These are phyloP conservation scores for Centroberyx gerrardi DNA, from an alignment of 2,797 vertebrate species.

Conservation along the genomic window DNA sequence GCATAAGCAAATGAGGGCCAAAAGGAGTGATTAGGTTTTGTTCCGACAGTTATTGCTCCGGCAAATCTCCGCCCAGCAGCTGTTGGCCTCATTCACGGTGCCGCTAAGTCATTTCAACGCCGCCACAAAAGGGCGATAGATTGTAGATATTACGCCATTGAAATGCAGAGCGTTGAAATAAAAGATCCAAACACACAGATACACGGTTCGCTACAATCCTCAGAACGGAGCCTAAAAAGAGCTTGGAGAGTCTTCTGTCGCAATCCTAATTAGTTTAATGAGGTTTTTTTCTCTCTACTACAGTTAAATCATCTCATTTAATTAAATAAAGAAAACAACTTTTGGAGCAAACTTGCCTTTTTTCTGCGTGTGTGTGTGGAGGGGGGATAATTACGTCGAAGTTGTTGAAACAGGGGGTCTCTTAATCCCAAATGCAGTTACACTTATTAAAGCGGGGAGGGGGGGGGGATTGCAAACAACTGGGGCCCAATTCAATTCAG, in stretches of 20 bases:
- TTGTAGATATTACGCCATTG: slow-evolving; percentile 51
- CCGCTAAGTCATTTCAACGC: slow-evolving; percentile 52
- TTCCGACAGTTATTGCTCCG: slow-evolving; percentile 53
- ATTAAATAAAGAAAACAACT: slow-evolving; percentile 78
- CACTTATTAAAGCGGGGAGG: slow-evolving; percentile 67
- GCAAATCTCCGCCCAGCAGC: slow-evolving; percentile 73
- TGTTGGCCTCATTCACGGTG: slow-evolving; percentile 61
- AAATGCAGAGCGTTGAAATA: slow-evolving; percentile 62
- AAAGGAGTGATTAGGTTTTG: slow-evolving; percentile 69
- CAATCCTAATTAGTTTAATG: slow-evolving; percentile 76
- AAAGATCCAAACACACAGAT: slow-evolving; percentile 65
- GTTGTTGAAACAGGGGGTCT: slow-evolving; percentile 60
- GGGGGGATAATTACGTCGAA: slow-evolving; percentile 68
- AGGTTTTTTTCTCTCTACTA: slow-evolving; percentile 38
- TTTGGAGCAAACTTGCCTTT: slow-evolving; percentile 32
- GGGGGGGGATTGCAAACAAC: slow-evolving; percentile 44
- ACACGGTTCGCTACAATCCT: slow-evolving; percentile 41
- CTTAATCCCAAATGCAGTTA: slow-evolving; percentile 75
- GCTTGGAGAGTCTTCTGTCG: slow-evolving; percentile 54
- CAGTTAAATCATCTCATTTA: slow-evolving; percentile 68
- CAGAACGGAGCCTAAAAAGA: slow-evolving; percentile 27
- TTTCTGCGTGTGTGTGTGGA: slow-evolving; percentile 15
- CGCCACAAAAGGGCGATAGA: slow-evolving; percentile 55
- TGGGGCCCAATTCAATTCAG: slow-evolving; percentile 47
- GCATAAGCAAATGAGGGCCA: slow-evolving; percentile 61